Evolutionary conservation across 1,140 invertebrate genomes (phyloP).

Genomic region (Monochamus saltuarius): DNA sequence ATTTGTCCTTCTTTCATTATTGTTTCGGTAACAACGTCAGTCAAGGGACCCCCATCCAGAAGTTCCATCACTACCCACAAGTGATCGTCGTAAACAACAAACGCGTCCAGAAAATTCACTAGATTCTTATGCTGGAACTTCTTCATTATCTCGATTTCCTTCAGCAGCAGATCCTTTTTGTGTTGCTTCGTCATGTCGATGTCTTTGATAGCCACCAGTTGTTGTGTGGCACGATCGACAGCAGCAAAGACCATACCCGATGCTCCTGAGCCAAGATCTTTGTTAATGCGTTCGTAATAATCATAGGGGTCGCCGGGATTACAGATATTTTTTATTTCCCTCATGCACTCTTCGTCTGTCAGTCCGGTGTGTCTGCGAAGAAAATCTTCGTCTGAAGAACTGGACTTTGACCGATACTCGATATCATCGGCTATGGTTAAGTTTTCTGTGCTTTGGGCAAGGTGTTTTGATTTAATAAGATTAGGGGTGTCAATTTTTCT

Average conservation of each 20-base stretch:
- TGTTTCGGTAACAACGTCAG: conserved; percentile 96
- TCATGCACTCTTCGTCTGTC: conserved; percentile 82
- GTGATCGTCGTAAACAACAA: conserved; percentile 83
- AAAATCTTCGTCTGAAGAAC: conserved; percentile 32
- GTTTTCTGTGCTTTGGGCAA: conserved; percentile 42
- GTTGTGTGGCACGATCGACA: conserved; percentile 71
- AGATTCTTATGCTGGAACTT: conserved; percentile 94
- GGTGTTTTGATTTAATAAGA: conserved; percentile 35
- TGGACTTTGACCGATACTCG: conserved; percentile 23
- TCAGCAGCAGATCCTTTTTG: conserved; percentile 92
- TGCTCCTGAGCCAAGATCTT: conserved; percentile 87
- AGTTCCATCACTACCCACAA: conserved; percentile 96
- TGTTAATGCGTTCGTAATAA: conserved; percentile 74
- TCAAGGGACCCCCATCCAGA: conserved; percentile 91
- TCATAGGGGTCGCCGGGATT: conserved; percentile 73
- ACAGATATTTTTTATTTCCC: conserved; percentile 77
- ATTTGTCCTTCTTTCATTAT: conserved; percentile 98
- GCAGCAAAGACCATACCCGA: conserved; percentile 93
- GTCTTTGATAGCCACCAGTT: conserved; percentile 91
- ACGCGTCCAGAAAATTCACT: conserved; percentile 95
- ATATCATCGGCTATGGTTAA: conserved; percentile 47
- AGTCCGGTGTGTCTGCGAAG: conserved; percentile 44
- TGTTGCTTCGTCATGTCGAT: conserved; percentile 93
- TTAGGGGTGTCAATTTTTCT: conserved; percentile 34
- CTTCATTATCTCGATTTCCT: conserved; percentile 91